Evolutionary conservation across 35 echinoderm and acorn worm genomes (phyloP).

Genomic region (Lytechinus variegatus): DNA sequence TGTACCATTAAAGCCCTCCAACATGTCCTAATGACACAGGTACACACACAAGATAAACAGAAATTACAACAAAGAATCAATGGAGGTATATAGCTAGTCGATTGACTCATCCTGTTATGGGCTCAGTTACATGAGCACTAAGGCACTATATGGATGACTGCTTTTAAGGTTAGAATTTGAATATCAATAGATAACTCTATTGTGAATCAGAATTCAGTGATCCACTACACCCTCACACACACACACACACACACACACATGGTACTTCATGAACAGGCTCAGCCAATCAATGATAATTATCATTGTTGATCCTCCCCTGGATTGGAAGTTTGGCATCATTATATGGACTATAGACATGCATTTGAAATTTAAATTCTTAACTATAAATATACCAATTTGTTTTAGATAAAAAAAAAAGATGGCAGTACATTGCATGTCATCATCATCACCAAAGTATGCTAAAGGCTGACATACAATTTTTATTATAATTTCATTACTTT

Average conservation of each 20-base stretch:
- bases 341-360: too few species aligned
- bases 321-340: not conserved
- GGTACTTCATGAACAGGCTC: not conserved
- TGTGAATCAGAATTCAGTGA: constrained; percentile 11
- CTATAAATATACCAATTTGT: too few species aligned
- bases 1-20: not conserved
- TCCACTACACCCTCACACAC: not conserved
- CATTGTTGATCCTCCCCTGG: not conserved
- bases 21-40: not conserved
- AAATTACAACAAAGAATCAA: constrained; percentile 19
- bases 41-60: constrained; percentile 4
- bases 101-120: not conserved
- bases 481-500: too few species aligned
- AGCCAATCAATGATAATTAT: constrained; percentile 28
- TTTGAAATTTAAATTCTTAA: too few species aligned
- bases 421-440: too few species aligned
- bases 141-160: not conserved
- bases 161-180: not conserved
- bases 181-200: constrained; percentile 5
- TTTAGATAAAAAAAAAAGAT: too few species aligned
- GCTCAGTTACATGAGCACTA: not conserved
- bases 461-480: too few species aligned
- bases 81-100: not conserved
- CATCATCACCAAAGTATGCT: too few species aligned
- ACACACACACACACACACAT: not conserved